Percentiles rank a stretch among this genome's conserved stretches.
phyloP scores from a whole-genome alignment of 2,888 invertebrate genomes.

The Epirrhoe tristata region DNA sequence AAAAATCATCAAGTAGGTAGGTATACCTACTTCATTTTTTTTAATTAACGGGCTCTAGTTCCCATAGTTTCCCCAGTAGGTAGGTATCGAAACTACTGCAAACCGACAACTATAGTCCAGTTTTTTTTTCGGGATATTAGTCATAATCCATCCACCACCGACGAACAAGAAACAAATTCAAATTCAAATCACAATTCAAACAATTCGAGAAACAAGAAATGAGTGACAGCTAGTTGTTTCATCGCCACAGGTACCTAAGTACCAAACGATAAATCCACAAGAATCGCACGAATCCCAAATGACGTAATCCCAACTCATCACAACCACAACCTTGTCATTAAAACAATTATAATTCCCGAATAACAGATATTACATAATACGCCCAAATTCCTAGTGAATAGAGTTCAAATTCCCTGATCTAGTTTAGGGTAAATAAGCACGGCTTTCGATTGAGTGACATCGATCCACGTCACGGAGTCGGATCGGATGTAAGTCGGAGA shows the following conservation, averaged over 20 bases:
- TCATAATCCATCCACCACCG: too few species aligned
- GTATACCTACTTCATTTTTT: too few species aligned
- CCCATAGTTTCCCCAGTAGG: too few species aligned
- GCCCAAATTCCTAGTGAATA: background rate
- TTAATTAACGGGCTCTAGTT: too few species aligned
- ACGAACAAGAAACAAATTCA: too few species aligned
- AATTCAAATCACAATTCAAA: too few species aligned
- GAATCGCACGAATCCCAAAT: background rate
- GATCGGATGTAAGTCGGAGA: conserved; percentile 22
- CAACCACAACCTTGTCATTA: background rate
- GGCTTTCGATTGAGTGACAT: conserved; percentile 36
- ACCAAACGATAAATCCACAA: background rate
- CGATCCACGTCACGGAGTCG: conserved; percentile 34
- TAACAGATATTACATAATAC: background rate
- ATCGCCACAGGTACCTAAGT: background rate
- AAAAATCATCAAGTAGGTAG: too few species aligned
- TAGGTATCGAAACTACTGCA: too few species aligned
- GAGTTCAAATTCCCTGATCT: background rate
- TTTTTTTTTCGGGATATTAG: too few species aligned
- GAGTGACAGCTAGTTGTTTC: too few species aligned
- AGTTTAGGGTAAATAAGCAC: background rate
- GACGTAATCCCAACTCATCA: background rate
- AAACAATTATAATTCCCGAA: background rate
- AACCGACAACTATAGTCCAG: too few species aligned
- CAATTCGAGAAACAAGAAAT: too few species aligned